These are phyloP conservation scores for Cydia amplana DNA, from an alignment of 1,140 invertebrate species.

Conservation along the genomic window DNA sequence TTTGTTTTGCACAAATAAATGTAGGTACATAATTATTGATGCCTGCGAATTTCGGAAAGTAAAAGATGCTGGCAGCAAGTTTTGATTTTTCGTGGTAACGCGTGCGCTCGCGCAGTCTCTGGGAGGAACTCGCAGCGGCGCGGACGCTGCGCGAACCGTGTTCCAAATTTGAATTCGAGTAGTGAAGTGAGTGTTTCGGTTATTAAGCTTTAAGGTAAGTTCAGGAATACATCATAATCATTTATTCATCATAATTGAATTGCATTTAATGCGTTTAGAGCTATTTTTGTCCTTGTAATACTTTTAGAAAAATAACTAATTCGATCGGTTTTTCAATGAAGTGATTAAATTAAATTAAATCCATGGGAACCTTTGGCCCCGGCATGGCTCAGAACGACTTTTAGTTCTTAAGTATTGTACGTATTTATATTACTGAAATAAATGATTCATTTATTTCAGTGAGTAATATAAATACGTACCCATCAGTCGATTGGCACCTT, in stretches of 20 bases:
- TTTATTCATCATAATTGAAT: neutral
- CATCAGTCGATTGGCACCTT: no score
- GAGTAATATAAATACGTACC: no score
- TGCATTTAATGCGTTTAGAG: no score
- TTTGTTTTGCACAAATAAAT: neutral
- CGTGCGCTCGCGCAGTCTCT: neutral
- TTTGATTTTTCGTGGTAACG: neutral
- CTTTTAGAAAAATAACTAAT: no score
- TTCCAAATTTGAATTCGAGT: neutral
- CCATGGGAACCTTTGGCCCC: no score
- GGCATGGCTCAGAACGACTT: no score
- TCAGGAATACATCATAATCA: neutral
- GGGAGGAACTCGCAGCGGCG: conserved; percentile 3
- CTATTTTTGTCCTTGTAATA: no score
- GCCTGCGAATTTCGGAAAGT: conserved; percentile 9
- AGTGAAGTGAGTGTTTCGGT: conserved; percentile 17
- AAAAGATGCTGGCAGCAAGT: conserved; percentile 22
- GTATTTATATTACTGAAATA: no score
- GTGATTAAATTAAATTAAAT: no score
- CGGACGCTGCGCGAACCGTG: conserved; percentile 19
- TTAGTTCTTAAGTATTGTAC: no score
- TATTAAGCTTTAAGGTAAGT: conserved; percentile 6
- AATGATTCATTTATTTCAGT: no score
- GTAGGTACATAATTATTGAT: neutral
- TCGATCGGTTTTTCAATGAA: no score